Evolutionary conservation across 2,888 invertebrate genomes (phyloP).

Genomic region (Pteria penguin): DNA sequence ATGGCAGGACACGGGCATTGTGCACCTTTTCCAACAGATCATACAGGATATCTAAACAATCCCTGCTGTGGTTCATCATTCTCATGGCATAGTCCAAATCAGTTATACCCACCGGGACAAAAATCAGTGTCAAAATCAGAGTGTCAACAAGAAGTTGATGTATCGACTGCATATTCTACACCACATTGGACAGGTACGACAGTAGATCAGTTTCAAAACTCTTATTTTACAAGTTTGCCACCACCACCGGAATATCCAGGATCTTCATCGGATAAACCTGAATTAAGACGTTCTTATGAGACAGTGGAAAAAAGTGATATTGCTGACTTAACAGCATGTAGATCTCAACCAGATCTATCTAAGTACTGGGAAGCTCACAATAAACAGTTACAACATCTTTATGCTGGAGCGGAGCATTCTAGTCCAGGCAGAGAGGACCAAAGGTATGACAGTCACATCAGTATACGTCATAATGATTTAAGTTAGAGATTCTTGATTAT

Average conservation of each 20-base stretch:
- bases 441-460: constrained; percentile 23
- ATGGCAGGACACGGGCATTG: constrained; percentile 23
- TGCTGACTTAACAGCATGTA: constrained; percentile 81
- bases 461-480: no score
- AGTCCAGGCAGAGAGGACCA: constrained; percentile 10
- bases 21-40: constrained; percentile 41
- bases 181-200: background rate
- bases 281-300: constrained; percentile 64
- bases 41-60: constrained; percentile 40
- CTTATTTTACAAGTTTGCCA: constrained; percentile 68
- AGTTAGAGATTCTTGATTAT: background rate
- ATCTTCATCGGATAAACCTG: constrained; percentile 52
- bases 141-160: background rate
- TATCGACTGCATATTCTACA: background rate
- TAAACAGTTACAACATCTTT: constrained; percentile 25
- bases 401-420: background rate
- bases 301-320: constrained; percentile 57
- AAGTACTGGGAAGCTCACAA: constrained; percentile 80
- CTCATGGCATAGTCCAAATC: constrained; percentile 4
- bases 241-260: constrained; percentile 77
- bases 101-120: constrained; percentile 8
- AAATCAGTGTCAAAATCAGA: constrained; percentile 16
- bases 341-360: constrained; percentile 91
- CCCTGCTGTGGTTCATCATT: constrained; percentile 29
- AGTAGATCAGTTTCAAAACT: constrained; percentile 21